A percentile compares a stretch with the other conserved stretches of the same genome.
phyloP scores from a whole-genome alignment of 2,888 invertebrate species.

The Mongoloraphidia duomilia region DNA sequence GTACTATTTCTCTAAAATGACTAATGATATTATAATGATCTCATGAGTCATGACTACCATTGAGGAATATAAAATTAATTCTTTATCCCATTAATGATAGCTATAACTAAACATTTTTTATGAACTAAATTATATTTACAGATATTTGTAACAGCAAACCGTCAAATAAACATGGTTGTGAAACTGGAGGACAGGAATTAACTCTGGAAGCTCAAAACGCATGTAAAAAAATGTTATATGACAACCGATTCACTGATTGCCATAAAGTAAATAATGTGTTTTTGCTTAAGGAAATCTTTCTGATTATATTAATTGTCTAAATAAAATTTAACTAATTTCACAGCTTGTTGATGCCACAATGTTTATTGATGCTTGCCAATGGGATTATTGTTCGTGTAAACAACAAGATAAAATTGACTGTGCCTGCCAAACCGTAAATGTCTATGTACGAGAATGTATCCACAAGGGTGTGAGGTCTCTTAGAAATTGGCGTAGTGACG shows the following conservation, averaged over 20 bases:
- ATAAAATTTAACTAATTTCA: slow-evolving; percentile 3
- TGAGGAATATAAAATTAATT: too few relatives aligned
- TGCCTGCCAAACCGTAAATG: slow-evolving; percentile 60
- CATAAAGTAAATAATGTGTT: slow-evolving; percentile 29
- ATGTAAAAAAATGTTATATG: slow-evolving; percentile 46
- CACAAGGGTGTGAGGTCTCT: slow-evolving; percentile 47
- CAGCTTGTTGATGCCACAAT: slow-evolving; percentile 49
- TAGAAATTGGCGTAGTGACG: slow-evolving; percentile 61
- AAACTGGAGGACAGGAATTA: slow-evolving; percentile 27
- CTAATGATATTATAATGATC: too few relatives aligned
- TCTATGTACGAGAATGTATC: slow-evolving; percentile 63
- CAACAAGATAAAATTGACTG: slow-evolving; percentile 45
- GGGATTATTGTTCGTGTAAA: slow-evolving; percentile 64
- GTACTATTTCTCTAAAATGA: too few relatives aligned
- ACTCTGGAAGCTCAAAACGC: slow-evolving; percentile 36
- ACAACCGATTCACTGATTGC: slow-evolving; percentile 51
- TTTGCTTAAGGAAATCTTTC: background rate
- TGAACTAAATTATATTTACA: slow-evolving; percentile 21
- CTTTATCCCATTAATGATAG: too few relatives aligned
- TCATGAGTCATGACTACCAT: too few relatives aligned
- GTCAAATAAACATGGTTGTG: slow-evolving; percentile 36
- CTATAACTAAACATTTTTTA: too few relatives aligned
- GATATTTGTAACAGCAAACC: slow-evolving; percentile 41
- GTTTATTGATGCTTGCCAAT: slow-evolving; percentile 57
- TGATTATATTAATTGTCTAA: background rate